Evolutionary conservation across 2,113 vertebrate species (phyloP).

Genomic region (Pan troglodytes): DNA sequence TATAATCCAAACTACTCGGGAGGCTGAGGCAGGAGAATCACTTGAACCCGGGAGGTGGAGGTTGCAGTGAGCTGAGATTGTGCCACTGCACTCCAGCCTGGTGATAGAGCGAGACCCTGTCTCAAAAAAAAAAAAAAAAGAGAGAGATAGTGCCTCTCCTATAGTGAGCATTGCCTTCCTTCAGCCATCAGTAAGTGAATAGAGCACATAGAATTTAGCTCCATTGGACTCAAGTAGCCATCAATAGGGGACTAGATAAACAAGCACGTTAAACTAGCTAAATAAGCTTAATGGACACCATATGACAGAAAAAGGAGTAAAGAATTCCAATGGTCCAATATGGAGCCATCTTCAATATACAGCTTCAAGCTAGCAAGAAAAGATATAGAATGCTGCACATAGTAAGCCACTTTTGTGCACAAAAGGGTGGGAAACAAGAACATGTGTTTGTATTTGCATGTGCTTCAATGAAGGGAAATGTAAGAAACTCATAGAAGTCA

Average conservation of each 20-base stretch:
- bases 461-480: neutral
- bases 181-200: neutral
- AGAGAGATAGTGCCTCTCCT: neutral
- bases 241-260: neutral
- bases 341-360: neutral
- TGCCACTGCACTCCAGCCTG: too few relatives aligned
- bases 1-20: too few relatives aligned
- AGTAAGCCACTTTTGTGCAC: neutral
- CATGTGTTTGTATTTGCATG: neutral
- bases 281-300: neutral
- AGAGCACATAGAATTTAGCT: neutral
- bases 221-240: too few relatives aligned
- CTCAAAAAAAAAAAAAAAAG: too few relatives aligned
- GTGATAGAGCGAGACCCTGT: accelerated
- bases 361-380: neutral
- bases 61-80: too few relatives aligned
- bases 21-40: too few relatives aligned
- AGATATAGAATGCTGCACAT: neutral
- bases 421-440: neutral
- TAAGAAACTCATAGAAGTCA: neutral
- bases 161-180: too few relatives aligned
- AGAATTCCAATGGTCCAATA: neutral
- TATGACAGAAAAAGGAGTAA: neutral
- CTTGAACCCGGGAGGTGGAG: too few relatives aligned
- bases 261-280: neutral